Evolutionary conservation across 2,797 vertebrate species (phyloP).

Genomic region (Pangasius sanitwongsei): DNA sequence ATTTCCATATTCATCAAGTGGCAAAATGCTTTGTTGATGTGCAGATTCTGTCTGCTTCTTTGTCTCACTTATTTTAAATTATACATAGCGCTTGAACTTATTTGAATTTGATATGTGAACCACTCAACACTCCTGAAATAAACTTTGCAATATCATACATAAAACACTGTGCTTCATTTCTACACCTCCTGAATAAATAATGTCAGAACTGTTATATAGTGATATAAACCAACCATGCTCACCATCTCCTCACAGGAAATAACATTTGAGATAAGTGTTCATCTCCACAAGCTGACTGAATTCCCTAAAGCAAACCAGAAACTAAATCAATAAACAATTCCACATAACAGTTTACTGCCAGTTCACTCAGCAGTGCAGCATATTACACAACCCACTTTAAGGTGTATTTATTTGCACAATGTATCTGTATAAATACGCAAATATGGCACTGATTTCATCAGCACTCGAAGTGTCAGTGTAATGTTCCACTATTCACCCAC

Average conservation of each 20-base stretch:
- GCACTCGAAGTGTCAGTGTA: neutral
- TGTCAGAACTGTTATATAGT: neutral
- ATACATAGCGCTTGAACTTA: neutral
- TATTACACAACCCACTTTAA: neutral
- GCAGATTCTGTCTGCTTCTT: neutral
- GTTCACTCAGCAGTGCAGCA: constrained; percentile 14
- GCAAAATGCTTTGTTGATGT: too few relatives aligned
- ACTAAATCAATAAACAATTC: constrained; percentile 52
- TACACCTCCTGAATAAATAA: constrained; percentile 13
- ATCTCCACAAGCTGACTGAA: constrained; percentile 18
- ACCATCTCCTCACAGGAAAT: neutral
- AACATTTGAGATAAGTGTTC: neutral
- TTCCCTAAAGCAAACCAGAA: constrained; percentile 35
- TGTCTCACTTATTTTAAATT: neutral
- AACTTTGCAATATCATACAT: neutral
- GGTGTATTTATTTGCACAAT: neutral
- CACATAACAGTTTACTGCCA: constrained; percentile 22
- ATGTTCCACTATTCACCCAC: neutral
- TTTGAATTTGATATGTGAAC: neutral
- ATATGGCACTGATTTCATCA: neutral
- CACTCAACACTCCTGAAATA: constrained; percentile 15
- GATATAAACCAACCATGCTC: neutral
- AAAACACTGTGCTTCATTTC: constrained; percentile 4
- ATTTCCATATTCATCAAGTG: neutral
- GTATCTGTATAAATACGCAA: constrained; percentile 9